Evolutionary conservation across 2,797 vertebrate species (phyloP).

Genomic region (Rhadinocentrus ornatus): DNA sequence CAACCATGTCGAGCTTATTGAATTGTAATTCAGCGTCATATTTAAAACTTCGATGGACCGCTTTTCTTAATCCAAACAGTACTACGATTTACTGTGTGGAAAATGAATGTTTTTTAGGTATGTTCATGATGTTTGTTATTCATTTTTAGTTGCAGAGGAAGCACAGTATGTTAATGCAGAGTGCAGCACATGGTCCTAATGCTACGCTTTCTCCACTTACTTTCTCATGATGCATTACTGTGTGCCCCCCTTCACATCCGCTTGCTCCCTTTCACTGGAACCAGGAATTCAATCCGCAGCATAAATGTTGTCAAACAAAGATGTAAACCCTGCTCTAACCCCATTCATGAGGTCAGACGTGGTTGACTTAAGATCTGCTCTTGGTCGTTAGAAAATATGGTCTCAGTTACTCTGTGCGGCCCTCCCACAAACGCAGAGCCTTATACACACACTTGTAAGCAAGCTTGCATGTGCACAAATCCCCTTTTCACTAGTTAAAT

Average conservation of each 20-base stretch:
- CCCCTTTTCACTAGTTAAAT: conserved; percentile 71
- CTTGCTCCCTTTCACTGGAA: conserved; percentile 52
- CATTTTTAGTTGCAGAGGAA: not conserved
- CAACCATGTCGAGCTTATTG: too few relatives aligned
- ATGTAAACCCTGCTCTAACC: conserved; percentile 61
- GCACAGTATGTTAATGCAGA: not conserved
- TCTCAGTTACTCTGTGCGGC: conserved; percentile 69
- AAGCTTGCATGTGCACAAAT: conserved; percentile 58
- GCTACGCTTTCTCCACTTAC: conserved; percentile 50
- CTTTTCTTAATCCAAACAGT: too few relatives aligned
- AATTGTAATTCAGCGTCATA: too few relatives aligned
- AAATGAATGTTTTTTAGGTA: too few relatives aligned
- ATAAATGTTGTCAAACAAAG: conserved; percentile 70
- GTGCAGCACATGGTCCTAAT: conserved; percentile 55
- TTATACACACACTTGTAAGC: conserved; percentile 41
- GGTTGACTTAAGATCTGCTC: conserved; percentile 77
- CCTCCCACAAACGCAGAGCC: conserved; percentile 50
- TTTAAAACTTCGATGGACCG: too few relatives aligned
- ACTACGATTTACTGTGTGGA: too few relatives aligned
- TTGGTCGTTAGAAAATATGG: conserved; percentile 71
- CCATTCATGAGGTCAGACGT: conserved; percentile 60
- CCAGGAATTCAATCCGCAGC: conserved; percentile 68
- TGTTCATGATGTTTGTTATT: too few relatives aligned
- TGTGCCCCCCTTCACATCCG: conserved; percentile 58
- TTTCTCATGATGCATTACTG: conserved; percentile 44